Evolutionary conservation across 2,113 vertebrate species (phyloP).

Genomic region (Platysteira castanea): DNA sequence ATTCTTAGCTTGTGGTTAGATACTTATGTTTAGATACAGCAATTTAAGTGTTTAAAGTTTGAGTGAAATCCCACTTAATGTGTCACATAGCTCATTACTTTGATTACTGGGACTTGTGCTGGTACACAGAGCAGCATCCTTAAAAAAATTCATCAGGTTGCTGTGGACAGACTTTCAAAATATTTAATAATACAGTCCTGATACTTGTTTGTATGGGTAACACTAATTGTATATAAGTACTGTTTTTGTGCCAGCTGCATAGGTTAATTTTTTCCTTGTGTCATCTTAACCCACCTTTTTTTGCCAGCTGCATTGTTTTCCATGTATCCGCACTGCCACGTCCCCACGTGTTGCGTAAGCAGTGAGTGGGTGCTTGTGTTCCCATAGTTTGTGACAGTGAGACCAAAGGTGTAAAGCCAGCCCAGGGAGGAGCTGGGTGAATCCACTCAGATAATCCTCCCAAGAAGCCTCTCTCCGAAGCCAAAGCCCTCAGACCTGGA

Average conservation of each 20-base stretch:
- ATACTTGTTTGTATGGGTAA: background rate
- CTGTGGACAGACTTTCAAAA: background rate
- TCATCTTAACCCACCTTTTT: background rate
- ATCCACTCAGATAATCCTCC: background rate
- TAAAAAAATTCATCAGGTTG: background rate
- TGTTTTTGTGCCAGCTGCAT: background rate
- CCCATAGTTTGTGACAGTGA: background rate
- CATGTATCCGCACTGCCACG: background rate
- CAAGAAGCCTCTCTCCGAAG: background rate
- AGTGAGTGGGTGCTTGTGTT: background rate
- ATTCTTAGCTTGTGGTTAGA: background rate
- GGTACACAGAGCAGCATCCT: background rate
- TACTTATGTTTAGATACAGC: background rate
- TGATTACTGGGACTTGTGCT: background rate
- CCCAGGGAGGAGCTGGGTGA: background rate
- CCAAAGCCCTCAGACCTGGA: background rate
- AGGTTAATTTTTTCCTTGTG: background rate
- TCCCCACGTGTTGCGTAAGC: background rate
- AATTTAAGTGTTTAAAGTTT: background rate
- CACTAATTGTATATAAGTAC: background rate
- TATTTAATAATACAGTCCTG: background rate
- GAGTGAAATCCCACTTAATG: background rate
- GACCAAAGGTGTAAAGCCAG: background rate
- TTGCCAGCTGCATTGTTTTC: background rate
- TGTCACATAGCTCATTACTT: background rate